These are phyloP conservation scores for Seira sanloemensis DNA, from an alignment of 2,888 invertebrate species.

Conservation along the genomic window DNA sequence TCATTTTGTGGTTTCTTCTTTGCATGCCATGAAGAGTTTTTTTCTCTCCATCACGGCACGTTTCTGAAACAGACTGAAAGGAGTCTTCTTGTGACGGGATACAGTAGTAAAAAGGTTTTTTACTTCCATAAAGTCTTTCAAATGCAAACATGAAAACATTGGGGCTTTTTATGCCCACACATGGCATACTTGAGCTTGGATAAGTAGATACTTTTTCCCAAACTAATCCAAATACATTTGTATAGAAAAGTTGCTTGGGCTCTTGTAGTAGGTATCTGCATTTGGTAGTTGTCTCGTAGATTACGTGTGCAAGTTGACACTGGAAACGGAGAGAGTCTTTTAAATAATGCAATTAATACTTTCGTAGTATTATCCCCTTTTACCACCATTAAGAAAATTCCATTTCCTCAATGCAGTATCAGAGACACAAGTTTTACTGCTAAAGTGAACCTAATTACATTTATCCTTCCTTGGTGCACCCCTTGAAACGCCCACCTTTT, in stretches of 20 bases:
- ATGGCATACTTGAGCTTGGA: not conserved
- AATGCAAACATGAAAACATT: not conserved
- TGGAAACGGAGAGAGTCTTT: no score
- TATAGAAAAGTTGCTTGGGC: not conserved
- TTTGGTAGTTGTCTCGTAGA: not conserved
- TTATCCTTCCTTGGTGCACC: not conserved
- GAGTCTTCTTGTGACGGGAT: constrained; percentile 29
- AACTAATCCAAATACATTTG: not conserved
- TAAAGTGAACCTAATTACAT: not conserved
- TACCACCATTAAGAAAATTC: not conserved
- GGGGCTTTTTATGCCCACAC: not conserved
- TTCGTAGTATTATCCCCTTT: not conserved
- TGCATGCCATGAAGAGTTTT: not conserved
- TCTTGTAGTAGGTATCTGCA: not conserved
- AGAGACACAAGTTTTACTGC: not conserved
- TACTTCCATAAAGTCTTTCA: not conserved
- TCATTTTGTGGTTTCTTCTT: constrained; percentile 6
- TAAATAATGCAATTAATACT: not conserved
- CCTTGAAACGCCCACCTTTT: not conserved
- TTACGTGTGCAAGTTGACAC: not conserved
- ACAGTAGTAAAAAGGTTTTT: not conserved
- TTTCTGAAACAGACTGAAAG: constrained; percentile 41
- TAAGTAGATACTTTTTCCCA: not conserved
- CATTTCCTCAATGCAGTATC: not conserved
- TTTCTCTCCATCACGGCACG: not conserved